A percentile compares a stretch with the other conserved stretches of the same genome.
Evolutionary conservation across 2,797 vertebrate species (phyloP).

Genomic region (Kryptopterus vitreolus): DNA sequence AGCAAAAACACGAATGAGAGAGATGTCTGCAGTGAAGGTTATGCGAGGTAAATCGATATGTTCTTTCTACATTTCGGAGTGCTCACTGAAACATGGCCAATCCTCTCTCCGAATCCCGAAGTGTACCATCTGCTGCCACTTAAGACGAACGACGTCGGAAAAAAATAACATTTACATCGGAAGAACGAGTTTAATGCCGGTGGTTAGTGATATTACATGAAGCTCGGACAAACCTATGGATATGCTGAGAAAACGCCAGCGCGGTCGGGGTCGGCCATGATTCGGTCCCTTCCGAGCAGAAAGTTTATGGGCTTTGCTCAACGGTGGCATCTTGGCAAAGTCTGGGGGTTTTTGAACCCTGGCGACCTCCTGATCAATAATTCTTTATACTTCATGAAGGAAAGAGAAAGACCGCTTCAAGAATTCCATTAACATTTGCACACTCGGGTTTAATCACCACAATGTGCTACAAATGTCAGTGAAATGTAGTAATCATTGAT

Average conservation of each 20-base stretch:
- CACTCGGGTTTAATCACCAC: not conserved
- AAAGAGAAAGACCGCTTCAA: not conserved
- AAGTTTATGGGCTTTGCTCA: too few relatives aligned
- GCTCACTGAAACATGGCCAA: constrained; percentile 41
- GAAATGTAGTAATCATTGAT: not conserved
- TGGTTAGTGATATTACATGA: constrained; percentile 13
- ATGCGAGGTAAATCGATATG: constrained; percentile 37
- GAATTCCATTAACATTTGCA: not conserved
- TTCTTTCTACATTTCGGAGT: constrained; percentile 44
- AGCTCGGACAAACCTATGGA: not conserved
- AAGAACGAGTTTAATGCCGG: constrained; percentile 21
- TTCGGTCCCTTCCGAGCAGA: too few relatives aligned
- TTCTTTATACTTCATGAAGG: too few relatives aligned
- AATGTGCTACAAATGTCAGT: not conserved
- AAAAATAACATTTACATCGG: constrained; percentile 45
- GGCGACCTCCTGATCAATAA: too few relatives aligned
- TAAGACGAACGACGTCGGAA: constrained; percentile 39
- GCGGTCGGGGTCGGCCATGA: too few relatives aligned
- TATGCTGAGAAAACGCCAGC: not conserved
- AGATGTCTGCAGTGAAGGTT: constrained; percentile 37
- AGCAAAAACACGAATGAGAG: constrained; percentile 5
- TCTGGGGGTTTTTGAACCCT: too few relatives aligned
- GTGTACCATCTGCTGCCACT: constrained; percentile 48
- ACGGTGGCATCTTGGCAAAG: too few relatives aligned
- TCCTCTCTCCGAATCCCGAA: constrained; percentile 40